Base-by-base conservation (phyloP, 2,888 invertebrate species). In the Abscondita cerata region DNA sequence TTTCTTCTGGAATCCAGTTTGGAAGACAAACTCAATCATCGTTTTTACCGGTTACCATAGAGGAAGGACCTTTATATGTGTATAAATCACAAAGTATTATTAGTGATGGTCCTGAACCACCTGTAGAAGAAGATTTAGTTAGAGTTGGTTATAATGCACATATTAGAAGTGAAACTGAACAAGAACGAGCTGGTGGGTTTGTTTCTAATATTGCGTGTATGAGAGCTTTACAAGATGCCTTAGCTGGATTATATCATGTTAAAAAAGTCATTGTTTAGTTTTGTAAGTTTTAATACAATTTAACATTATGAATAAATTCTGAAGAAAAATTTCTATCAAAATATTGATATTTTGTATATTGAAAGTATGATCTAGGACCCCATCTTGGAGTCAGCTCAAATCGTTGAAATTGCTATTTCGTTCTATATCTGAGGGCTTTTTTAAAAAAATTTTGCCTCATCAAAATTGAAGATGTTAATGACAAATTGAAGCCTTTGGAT, bases 131-230 rank as follows among this genome's bases (percentile, higher is more conserved):
- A 1, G 88, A 91, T 47, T 83, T 96, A 16, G 82, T 86, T 50
- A 76, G 75, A 1, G 81, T 84, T 57, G 91, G 91, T 1, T 96
- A 92, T 75, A 82, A 93, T 63, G 77, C 84, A 15, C 90, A 96
- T 79, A 87, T 96, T 34, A 82, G 95, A 68, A 72, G 82, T 1
- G 93, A 94, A 71, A 89, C 83, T 33, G 84, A 86, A 18, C 82
- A 86, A 15, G 96, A 97, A 79, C 86, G 87, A 67, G 95, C 95
- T 0, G 96, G 96, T 8, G 97, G 98, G 1, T 97, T 92, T 77
- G 86, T 86, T n/a, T 86, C 93, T 0, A 86, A 86, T 1, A 83
- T 94, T 69, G 93, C 95, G 0, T 96, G 96, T 75, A 84, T 92
- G 64, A 84, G 96, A 63, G 96, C 95, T 0, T 78, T 97, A 40